Evolutionary conservation across 1,140 invertebrate genomes (phyloP), one percentile per base, ranked within the genome.

Genomic region (Sesamia nonagrioides): DNA sequence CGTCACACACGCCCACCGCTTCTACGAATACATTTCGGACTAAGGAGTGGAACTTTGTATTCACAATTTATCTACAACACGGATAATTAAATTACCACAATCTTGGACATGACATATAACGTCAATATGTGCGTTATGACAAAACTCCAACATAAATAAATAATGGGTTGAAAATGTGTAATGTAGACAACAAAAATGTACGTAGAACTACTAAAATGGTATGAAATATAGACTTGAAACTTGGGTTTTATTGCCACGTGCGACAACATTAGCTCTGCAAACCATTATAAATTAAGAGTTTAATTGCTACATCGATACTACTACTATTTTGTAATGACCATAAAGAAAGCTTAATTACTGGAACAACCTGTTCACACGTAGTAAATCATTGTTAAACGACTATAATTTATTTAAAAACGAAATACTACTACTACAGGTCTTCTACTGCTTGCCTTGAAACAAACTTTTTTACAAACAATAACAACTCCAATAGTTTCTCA

Each of bases 11-110:
- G 88, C 92, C 90, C 86, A 56, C 45, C 80, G 78, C 77, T 94
- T 94, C 90, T 88, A 89, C 89, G 91, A 93, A 93, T 85, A 92
- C 86, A 86, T 92, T 89, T 92, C 79, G 56, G 84, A 86, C 84
- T 84, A 86, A 88, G 81, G 81, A 91, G 81, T 85, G 81, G 82
- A 84, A 83, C 84, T 88, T 86, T 82, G 86, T 89, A 81, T 87
- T 86, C 86, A 89, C 92, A 92, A 89, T 91, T 89, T 86, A 90
- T 84, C 73, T 87, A 83, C 86, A 86, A 87, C 84, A 77, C 81
- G 76, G 81, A 82, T 82, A 82, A 83, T 82, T 81, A 79, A 82
- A 81, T 83, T 80, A 71, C 50, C 68, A 71, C 68, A 37, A 71
- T 71, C 48, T 71, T 58, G 50, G 50, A 73, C 50, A n/a, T 42